phyloP scores from a whole-genome alignment of 2,888 invertebrate species.

The Cyclophora albipunctata region DNA sequence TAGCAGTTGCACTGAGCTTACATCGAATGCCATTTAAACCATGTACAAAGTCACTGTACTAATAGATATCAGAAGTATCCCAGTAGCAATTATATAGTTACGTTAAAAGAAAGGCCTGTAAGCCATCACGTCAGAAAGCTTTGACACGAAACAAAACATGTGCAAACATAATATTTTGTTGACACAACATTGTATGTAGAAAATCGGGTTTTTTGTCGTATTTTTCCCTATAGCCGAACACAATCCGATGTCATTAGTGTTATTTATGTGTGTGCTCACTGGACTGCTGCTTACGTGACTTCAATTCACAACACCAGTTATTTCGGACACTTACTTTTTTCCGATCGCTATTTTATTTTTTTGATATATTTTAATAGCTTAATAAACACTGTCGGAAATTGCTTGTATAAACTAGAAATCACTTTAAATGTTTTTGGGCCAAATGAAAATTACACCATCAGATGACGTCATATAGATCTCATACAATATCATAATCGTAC shows the following conservation, averaged over 20 bases:
- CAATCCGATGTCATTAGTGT: conserved; percentile 67
- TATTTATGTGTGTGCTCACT: conserved; percentile 61
- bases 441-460: too few species aligned
- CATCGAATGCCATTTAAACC: too few species aligned
- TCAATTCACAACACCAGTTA: conserved; percentile 40
- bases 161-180: conserved; percentile 22
- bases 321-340: conserved; percentile 35
- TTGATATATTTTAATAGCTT: too few species aligned
- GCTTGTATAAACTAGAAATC: too few species aligned
- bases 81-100: neutral
- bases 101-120: conserved; percentile 3
- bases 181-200: conserved; percentile 17
- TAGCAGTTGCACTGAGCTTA: too few species aligned
- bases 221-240: conserved; percentile 40
- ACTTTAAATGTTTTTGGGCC: too few species aligned
- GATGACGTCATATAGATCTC: too few species aligned
- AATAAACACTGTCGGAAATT: too few species aligned
- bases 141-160: conserved; percentile 17
- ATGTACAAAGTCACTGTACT: too few species aligned
- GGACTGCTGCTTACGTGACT: conserved; percentile 38
- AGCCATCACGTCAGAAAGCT: conserved; percentile 11
- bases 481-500: too few species aligned
- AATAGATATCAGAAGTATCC: too few species aligned
- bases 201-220: conserved; percentile 13
- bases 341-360: conserved; percentile 33